A percentile compares a stretch with the other conserved stretches of the same genome.
phyloP scores from a whole-genome alignment of 2,888 invertebrate genomes.

The Spisula solida region DNA sequence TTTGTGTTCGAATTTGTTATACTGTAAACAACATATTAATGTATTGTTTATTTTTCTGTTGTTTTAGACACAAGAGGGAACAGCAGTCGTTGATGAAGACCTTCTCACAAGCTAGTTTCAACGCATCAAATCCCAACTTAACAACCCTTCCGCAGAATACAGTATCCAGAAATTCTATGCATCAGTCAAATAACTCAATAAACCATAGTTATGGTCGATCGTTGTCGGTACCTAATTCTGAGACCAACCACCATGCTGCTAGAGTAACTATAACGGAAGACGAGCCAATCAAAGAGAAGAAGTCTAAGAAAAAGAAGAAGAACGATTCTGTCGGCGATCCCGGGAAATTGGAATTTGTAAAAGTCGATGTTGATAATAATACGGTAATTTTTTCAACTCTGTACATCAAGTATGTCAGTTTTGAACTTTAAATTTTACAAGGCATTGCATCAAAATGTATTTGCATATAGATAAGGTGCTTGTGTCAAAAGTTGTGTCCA shows the following conservation, averaged over 20 bases:
- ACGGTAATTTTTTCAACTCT: slow-evolving; percentile 70
- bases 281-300: slow-evolving; percentile 29
- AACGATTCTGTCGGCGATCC: slow-evolving; percentile 55
- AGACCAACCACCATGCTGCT: neutral
- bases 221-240: neutral
- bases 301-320: slow-evolving; percentile 51
- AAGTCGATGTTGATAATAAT: slow-evolving; percentile 83
- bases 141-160: neutral
- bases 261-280: neutral
- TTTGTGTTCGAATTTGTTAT: no score
- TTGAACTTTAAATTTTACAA: no score
- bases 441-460: no score
- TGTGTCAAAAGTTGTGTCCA: no score
- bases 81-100: slow-evolving; percentile 74
- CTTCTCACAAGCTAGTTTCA: slow-evolving; percentile 68
- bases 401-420: no score
- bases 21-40: no score
- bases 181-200: slow-evolving; percentile 22
- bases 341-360: slow-evolving; percentile 81
- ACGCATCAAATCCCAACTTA: neutral
- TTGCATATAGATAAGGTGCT: no score
- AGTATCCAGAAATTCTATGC: neutral
- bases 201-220: neutral
- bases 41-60: neutral
- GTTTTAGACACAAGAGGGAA: slow-evolving; percentile 70